Evolutionary conservation across 1,140 invertebrate species (phyloP).

Genomic region (Heliconius melpomene): DNA sequence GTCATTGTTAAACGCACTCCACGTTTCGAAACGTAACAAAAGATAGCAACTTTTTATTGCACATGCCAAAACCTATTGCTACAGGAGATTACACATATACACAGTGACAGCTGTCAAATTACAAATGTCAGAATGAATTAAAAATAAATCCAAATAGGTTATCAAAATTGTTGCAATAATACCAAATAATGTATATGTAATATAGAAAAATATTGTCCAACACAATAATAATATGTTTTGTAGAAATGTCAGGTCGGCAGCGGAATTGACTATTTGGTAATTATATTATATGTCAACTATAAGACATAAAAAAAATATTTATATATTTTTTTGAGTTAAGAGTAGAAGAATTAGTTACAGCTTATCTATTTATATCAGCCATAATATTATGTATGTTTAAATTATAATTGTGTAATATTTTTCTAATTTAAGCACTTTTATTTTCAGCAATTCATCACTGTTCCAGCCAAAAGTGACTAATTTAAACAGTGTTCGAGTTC

Average conservation of each 20-base stretch:
- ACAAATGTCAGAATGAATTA: constrained; percentile 9
- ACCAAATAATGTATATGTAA: constrained; percentile 34
- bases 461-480: constrained; percentile 45
- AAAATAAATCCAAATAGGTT: constrained; percentile 26
- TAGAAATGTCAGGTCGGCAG: constrained; percentile 65
- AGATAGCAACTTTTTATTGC: background rate
- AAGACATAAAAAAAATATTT: background rate
- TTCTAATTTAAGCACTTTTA: background rate
- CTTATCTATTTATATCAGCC: no score
- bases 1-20: background rate
- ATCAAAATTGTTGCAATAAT: constrained; percentile 25
- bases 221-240: constrained; percentile 64
- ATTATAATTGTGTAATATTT: background rate
- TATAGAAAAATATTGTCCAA: constrained; percentile 3
- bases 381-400: background rate
- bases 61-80: background rate
- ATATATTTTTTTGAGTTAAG: background rate
- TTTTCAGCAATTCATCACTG: constrained; percentile 59
- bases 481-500: constrained; percentile 50
- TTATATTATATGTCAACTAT: background rate
- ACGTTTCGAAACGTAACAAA: background rate
- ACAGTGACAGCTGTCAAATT: background rate
- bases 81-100: background rate
- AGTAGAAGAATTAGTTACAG: no score
- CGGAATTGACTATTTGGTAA: constrained; percentile 66